A percentile compares a stretch with the other conserved stretches of the same genome.
phyloP scores from a whole-genome alignment of 2,888 invertebrate species.

The Apodemia mormo region DNA sequence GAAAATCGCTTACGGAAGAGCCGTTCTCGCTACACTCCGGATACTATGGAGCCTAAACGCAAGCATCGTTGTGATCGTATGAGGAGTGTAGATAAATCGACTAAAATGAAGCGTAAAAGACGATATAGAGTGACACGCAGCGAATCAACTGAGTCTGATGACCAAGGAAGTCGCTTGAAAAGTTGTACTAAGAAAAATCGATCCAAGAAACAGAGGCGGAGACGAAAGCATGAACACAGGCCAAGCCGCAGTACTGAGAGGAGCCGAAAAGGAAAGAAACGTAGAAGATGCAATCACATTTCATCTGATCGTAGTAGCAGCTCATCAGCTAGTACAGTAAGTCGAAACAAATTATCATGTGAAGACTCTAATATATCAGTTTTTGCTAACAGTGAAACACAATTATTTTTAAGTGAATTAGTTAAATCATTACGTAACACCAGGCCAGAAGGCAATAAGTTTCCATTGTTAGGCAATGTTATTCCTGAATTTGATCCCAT shows the following conservation, averaged over 20 bases:
- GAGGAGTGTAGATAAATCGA: not conserved
- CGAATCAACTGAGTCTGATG: not conserved
- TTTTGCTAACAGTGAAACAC: not conserved
- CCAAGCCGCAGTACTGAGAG: not conserved
- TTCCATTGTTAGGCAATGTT: conserved; percentile 30
- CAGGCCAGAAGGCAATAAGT: conserved; percentile 22
- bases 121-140: not conserved
- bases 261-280: not conserved
- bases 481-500: conserved; percentile 37
- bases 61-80: not conserved
- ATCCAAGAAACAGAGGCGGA: not conserved
- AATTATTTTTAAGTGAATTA: not conserved
- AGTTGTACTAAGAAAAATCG: not conserved
- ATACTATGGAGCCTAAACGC: not conserved
- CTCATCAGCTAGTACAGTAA: not conserved
- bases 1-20: not conserved
- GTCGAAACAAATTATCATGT: not conserved
- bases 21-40: not conserved
- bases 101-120: not conserved
- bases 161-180: not conserved
- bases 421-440: not conserved
- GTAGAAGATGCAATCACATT: not conserved
- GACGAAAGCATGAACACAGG: not conserved
- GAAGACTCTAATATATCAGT: not conserved
- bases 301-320: not conserved